Conservation (phyloP, 2,113 vertebrate genomes). For the Sylvia atricapilla region DNA sequence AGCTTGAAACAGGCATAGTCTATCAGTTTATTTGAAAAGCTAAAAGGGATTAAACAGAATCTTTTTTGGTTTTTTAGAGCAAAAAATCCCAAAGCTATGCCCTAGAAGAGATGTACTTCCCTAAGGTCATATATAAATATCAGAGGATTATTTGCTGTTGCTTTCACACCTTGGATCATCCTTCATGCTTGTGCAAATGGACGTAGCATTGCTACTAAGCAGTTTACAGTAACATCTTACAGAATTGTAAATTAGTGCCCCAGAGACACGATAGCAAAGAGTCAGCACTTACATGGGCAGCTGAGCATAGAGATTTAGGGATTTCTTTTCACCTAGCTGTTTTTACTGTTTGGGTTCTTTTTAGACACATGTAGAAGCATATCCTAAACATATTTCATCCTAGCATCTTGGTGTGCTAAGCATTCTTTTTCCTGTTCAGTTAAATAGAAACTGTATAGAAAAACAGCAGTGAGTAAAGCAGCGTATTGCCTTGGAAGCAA, state of each 20-base stretch:
- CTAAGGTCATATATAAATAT: constrained; percentile 17
- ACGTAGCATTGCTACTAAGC: constrained; percentile 44
- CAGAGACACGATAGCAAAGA: constrained; percentile 30
- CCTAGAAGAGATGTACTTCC: background rate
- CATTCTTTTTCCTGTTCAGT: background rate
- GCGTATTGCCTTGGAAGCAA: background rate
- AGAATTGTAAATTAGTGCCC: constrained; percentile 50
- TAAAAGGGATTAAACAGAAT: background rate
- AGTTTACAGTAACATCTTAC: constrained; percentile 38
- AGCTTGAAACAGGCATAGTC: background rate
- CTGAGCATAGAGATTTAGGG: background rate
- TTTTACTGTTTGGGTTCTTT: background rate
- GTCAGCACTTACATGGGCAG: constrained; percentile 32
- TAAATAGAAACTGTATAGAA: background rate
- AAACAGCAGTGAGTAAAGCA: background rate
- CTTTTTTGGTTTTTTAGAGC: background rate
- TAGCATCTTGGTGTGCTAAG: background rate
- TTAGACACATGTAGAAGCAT: background rate
- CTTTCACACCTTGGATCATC: constrained; percentile 34
- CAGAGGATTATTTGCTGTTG: background rate
- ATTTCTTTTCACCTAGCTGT: constrained; percentile 38
- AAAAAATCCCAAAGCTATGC: background rate
- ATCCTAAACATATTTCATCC: background rate
- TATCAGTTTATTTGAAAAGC: background rate
- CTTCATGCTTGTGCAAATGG: constrained; percentile 47